Conservation (phyloP, 2,797 vertebrate genomes). For the Stomatorhinus walkeri region DNA sequence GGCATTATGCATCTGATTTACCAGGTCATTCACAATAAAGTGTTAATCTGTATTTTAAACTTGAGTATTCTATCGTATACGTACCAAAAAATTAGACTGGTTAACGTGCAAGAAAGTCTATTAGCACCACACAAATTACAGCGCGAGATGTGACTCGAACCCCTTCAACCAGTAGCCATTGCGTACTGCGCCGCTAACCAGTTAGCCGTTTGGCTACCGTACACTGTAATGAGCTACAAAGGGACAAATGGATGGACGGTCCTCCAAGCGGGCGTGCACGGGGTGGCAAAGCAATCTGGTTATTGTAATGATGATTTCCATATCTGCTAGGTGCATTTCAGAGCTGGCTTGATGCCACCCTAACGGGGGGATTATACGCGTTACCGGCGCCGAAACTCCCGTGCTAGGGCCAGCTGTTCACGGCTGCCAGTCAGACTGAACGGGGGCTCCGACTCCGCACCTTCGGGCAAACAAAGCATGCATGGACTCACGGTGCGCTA, state of each 20-base stretch:
- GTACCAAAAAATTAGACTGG: not conserved
- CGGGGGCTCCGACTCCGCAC: not conserved
- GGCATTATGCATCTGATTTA: not conserved
- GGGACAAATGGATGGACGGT: not conserved
- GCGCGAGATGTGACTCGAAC: not conserved
- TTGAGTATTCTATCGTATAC: not conserved
- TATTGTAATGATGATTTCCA: not conserved
- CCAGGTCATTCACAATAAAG: not conserved
- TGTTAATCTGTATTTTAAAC: not conserved
- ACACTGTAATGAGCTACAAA: not conserved
- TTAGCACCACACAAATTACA: not conserved
- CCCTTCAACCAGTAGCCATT: not conserved
- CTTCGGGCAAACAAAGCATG: constrained; percentile 5
- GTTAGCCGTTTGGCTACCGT: not conserved
- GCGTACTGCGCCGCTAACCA: not conserved
- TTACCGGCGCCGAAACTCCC: not conserved
- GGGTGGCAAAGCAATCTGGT: not conserved
- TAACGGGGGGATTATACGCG: not conserved
- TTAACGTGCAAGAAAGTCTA: not conserved
- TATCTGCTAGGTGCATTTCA: not conserved
- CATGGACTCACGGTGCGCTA: not conserved
- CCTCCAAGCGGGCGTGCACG: not conserved
- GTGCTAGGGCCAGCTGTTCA: not conserved
- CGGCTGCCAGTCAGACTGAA: not conserved
- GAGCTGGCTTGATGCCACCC: not conserved